Evolutionary conservation across 1,140 invertebrate genomes (phyloP).

Genomic region (Hylaeus volcanicus): DNA sequence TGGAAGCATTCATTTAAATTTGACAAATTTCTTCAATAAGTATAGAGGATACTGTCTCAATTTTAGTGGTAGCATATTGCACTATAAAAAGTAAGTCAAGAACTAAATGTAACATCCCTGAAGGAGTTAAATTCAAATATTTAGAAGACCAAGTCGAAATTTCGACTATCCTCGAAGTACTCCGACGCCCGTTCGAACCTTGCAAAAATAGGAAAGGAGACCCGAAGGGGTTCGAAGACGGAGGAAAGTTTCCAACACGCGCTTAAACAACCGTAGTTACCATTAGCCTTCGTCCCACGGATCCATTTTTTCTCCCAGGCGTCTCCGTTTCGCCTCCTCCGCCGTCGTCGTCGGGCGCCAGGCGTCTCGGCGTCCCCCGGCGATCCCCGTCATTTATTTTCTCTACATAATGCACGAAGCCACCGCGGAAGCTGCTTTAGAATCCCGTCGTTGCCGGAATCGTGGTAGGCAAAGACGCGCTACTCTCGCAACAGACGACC

Average conservation of each 20-base stretch:
- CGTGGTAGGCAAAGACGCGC: not conserved
- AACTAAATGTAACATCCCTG: too few relatives aligned
- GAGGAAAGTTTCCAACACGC: not conserved
- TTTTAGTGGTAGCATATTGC: too few relatives aligned
- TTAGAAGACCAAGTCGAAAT: too few relatives aligned
- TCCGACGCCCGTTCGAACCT: too few relatives aligned
- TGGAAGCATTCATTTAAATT: too few relatives aligned
- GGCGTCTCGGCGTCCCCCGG: slow-evolving; percentile 70
- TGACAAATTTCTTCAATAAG: too few relatives aligned
- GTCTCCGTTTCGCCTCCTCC: not conserved
- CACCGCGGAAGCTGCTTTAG: slow-evolving; percentile 25
- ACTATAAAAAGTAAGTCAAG: too few relatives aligned
- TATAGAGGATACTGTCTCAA: too few relatives aligned
- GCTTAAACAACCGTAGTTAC: not conserved
- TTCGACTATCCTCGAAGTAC: too few relatives aligned
- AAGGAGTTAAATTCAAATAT: too few relatives aligned
- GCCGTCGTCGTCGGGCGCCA: slow-evolving; percentile 69
- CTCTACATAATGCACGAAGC: slow-evolving; percentile 66
- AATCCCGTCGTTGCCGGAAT: slow-evolving; percentile 1
- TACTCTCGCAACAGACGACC: not conserved
- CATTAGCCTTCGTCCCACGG: not conserved
- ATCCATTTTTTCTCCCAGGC: slow-evolving; percentile 1
- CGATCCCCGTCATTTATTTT: slow-evolving; percentile 71
- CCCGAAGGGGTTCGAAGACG: too few relatives aligned
- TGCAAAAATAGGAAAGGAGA: not conserved